Evolutionary conservation across 2,888 invertebrate species (phyloP).

Genomic region (Tryphoninae sp.): DNA sequence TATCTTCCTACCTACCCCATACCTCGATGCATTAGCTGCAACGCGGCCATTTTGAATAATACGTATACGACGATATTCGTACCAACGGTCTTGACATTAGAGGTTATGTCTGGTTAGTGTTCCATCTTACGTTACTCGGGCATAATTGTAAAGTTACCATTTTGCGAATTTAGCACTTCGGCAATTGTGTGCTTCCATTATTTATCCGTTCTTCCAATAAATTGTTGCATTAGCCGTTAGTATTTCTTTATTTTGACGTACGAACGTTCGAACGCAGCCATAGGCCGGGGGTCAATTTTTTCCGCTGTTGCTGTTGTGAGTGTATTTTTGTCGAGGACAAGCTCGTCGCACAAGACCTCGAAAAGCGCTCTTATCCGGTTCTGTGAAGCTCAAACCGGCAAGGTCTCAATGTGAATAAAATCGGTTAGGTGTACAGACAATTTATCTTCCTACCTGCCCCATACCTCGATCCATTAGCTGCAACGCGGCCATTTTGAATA

Average conservation of each 20-base stretch:
- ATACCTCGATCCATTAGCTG: background rate
- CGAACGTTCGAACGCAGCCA: background rate
- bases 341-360: slow-evolving; percentile 18
- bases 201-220: too few species aligned
- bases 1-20: background rate
- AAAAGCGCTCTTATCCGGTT: slow-evolving; percentile 23
- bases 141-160: too few species aligned
- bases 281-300: too few species aligned
- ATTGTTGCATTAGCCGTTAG: background rate
- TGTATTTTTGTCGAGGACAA: slow-evolving; percentile 61
- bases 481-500: background rate
- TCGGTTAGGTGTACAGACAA: background rate
- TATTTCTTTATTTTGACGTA: background rate
- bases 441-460: background rate
- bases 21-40: background rate
- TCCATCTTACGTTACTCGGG: too few species aligned
- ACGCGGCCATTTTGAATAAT: background rate
- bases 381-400: slow-evolving; percentile 28
- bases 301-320: too few species aligned
- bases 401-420: slow-evolving; percentile 15
- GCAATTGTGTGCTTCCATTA: too few species aligned
- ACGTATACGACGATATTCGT: background rate
- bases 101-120: too few species aligned
- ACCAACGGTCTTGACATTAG: background rate
- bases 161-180: too few species aligned